A percentile compares a stretch with the other conserved stretches of the same genome.
These are phyloP conservation scores for Hypercompe scribonia DNA, from an alignment of 2,888 invertebrate species.

Conservation along the genomic window DNA sequence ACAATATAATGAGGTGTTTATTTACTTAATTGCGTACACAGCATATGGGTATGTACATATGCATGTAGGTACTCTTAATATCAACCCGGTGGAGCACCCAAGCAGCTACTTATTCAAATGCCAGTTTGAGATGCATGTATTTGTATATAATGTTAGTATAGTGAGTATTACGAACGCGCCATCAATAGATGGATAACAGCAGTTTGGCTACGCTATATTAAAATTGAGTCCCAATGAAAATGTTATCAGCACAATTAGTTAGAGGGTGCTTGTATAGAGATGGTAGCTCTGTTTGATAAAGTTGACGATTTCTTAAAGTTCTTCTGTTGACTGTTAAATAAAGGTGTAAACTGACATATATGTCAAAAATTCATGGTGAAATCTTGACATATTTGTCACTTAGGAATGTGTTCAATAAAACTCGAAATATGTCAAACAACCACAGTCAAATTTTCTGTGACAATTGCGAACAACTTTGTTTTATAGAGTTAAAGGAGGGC, in stretches of 20 bases:
- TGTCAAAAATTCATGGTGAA: too few species aligned
- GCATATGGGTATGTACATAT: not conserved
- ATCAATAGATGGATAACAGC: not conserved
- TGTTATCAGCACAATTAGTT: not conserved
- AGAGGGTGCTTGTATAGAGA: not conserved
- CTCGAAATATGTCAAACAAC: too few species aligned
- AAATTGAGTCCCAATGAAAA: not conserved
- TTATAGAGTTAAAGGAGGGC: too few species aligned
- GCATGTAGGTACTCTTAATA: not conserved
- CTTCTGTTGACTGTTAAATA: too few species aligned
- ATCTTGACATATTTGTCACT: too few species aligned
- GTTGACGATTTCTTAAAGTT: too few species aligned
- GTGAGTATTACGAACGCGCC: not conserved
- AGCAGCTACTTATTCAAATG: not conserved
- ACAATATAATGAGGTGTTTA: constrained; percentile 7
- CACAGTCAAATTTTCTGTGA: too few species aligned
- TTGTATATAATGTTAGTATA: not conserved
- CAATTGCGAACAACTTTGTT: too few species aligned
- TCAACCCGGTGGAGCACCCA: not conserved
- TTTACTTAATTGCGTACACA: not conserved
- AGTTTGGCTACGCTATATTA: not conserved
- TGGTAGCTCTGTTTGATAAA: too few species aligned
- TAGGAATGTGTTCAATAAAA: too few species aligned
- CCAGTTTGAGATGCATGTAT: not conserved
- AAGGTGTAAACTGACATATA: too few species aligned